Conservation (phyloP, 2,113 vertebrate genomes). For the Neolamprologus longior region DNA sequence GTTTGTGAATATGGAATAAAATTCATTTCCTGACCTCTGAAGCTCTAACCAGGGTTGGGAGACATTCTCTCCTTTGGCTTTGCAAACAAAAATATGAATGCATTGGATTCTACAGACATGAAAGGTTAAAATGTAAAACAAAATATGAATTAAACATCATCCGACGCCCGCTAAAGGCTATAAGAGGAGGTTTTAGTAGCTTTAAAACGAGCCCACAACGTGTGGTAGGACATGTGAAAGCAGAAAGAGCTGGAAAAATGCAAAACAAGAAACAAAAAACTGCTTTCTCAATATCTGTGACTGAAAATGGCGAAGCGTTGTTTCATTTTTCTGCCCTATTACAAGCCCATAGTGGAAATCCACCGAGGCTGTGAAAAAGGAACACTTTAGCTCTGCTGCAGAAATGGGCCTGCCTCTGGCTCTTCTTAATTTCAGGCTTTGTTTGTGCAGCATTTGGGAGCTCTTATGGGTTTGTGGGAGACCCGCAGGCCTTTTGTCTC, state of each 20-base stretch:
- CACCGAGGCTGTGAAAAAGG: slow-evolving; percentile 52
- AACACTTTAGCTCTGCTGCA: slow-evolving; percentile 60
- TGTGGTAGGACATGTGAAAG: slow-evolving; percentile 31
- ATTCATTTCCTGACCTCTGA: slow-evolving; percentile 35
- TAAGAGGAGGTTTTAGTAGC: slow-evolving; percentile 17
- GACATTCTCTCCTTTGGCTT: not conserved
- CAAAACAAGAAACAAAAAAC: slow-evolving; percentile 7
- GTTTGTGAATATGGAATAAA: slow-evolving; percentile 26
- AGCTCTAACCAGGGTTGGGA: slow-evolving; percentile 14
- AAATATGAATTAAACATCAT: slow-evolving; percentile 58
- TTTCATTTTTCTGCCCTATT: slow-evolving; percentile 12
- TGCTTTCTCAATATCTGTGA: slow-evolving; percentile 27
- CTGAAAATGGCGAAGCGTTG: slow-evolving; percentile 12
- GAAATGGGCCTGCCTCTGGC: slow-evolving; percentile 61
- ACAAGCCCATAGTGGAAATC: slow-evolving; percentile 37
- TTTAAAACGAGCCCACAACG: slow-evolving; percentile 29
- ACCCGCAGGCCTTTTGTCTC: slow-evolving; percentile 70
- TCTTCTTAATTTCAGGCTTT: slow-evolving; percentile 72
- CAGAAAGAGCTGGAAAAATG: not conserved
- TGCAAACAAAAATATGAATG: slow-evolving; percentile 17
- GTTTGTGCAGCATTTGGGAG: slow-evolving; percentile 60
- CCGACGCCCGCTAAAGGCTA: slow-evolving; percentile 15
- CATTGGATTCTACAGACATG: slow-evolving; percentile 19
- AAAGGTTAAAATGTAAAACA: slow-evolving; percentile 46
- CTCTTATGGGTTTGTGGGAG: slow-evolving; percentile 58